A percentile compares a stretch with the other conserved stretches of the same genome.
Evolutionary conservation across 2,797 vertebrate species (phyloP).

Genomic region (Paramormyrops hopkinsi): DNA sequence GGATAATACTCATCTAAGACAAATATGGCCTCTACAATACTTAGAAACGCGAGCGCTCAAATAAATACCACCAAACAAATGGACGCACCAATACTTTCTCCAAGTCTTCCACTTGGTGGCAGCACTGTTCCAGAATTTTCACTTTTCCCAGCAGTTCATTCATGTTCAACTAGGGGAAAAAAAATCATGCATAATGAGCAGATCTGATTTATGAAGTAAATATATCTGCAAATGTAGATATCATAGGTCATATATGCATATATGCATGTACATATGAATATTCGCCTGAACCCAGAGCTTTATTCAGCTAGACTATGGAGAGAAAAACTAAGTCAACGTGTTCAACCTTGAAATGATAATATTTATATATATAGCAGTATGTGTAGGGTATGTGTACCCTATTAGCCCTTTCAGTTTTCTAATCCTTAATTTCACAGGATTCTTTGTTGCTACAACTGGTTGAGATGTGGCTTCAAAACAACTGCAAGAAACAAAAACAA

Average conservation of each 20-base stretch:
- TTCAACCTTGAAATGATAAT: background rate
- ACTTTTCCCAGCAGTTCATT: conserved; percentile 20
- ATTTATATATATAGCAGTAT: background rate
- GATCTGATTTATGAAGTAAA: background rate
- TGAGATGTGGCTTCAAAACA: background rate
- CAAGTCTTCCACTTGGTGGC: conserved; percentile 47
- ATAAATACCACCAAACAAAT: background rate
- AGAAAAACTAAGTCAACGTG: background rate
- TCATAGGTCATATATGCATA: background rate
- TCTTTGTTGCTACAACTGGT: background rate
- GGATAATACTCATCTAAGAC: background rate
- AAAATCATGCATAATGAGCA: background rate
- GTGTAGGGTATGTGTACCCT: background rate
- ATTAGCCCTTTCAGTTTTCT: background rate
- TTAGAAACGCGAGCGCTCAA: background rate
- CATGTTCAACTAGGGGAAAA: conserved; percentile 30
- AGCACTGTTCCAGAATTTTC: conserved; percentile 39
- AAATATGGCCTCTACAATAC: background rate
- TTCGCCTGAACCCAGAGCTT: background rate
- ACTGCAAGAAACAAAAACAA: background rate
- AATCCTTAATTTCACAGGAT: background rate
- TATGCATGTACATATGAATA: background rate
- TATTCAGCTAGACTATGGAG: background rate
- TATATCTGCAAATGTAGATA: background rate
- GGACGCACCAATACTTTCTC: conserved; percentile 48